Percentiles rank a stretch among this genome's conserved stretches.
phyloP scores from a whole-genome alignment of 1,140 invertebrate species.

The Rhynchophorus ferrugineus region DNA sequence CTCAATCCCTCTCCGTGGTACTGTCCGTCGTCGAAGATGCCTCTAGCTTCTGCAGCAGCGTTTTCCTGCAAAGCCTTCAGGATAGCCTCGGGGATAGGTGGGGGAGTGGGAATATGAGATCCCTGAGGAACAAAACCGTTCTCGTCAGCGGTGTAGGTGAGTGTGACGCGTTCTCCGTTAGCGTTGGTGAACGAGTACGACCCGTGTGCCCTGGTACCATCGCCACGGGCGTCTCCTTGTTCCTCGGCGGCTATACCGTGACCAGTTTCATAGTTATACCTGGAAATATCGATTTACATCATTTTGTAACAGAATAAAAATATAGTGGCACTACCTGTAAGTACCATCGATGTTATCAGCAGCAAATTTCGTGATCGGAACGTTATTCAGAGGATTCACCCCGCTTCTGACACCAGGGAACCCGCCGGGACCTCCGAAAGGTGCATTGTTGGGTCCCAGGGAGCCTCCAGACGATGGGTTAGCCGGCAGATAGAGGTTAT shows the following conservation, averaged over 20 bases:
- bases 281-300: too few relatives aligned
- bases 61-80: conserved; percentile 44
- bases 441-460: too few relatives aligned
- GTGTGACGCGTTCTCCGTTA: conserved; percentile 46
- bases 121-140: conserved; percentile 48
- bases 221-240: conserved; percentile 40
- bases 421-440: too few relatives aligned
- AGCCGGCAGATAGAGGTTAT: too few relatives aligned
- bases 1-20: conserved; percentile 22
- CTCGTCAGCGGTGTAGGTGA: conserved; percentile 51
- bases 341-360: too few relatives aligned
- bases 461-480: too few relatives aligned
- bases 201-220: conserved; percentile 40
- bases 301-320: too few relatives aligned
- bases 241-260: conserved; percentile 52
- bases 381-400: too few relatives aligned
- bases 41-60: conserved; percentile 31
- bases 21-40: conserved; percentile 27
- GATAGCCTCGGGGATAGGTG: conserved; percentile 45
- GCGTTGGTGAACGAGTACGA: conserved; percentile 49
- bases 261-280: conserved; percentile 50
- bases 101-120: conserved; percentile 44
- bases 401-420: too few relatives aligned
- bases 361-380: too few relatives aligned
- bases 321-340: too few relatives aligned